Percentiles rank a stretch among this genome's conserved stretches.
These are phyloP conservation scores for Pediacus dermestoides DNA, from an alignment of 2,888 invertebrate species.

Conservation along the genomic window DNA sequence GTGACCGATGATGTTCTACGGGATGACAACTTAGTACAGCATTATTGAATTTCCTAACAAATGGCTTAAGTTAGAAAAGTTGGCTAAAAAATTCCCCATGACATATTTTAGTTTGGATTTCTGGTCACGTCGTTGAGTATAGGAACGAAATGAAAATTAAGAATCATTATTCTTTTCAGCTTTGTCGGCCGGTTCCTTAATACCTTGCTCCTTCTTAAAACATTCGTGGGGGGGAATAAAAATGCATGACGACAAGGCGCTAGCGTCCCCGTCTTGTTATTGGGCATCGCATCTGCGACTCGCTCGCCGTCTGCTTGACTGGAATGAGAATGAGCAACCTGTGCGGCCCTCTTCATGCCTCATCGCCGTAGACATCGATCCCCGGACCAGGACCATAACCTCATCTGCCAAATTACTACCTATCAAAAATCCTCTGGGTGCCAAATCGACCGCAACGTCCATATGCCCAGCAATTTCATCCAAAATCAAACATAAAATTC, in stretches of 20 bases:
- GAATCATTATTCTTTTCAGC: slow-evolving; percentile 54
- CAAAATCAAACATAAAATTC: too few species aligned
- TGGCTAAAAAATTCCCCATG: slow-evolving; percentile 45
- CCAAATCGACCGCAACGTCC: slow-evolving; percentile 10
- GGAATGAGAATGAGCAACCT: slow-evolving; percentile 46
- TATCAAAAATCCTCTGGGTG: slow-evolving; percentile 15
- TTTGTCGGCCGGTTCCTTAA: slow-evolving; percentile 50
- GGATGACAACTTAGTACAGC: slow-evolving; percentile 49
- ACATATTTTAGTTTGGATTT: slow-evolving; percentile 47
- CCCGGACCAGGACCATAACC: slow-evolving; percentile 15
- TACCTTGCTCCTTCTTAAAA: slow-evolving; percentile 48
- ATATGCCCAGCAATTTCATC: too few species aligned
- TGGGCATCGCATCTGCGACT: slow-evolving; percentile 46
- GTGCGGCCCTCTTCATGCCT: slow-evolving; percentile 32
- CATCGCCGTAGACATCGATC: slow-evolving; percentile 28
- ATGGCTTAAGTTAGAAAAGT: slow-evolving; percentile 47
- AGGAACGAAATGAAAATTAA: slow-evolving; percentile 53
- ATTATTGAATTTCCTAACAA: slow-evolving; percentile 52
- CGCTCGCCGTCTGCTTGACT: slow-evolving; percentile 41
- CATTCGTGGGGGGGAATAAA: slow-evolving; percentile 46
- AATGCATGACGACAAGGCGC: slow-evolving; percentile 48
- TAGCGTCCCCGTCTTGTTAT: slow-evolving; percentile 42
- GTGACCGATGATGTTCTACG: slow-evolving; percentile 49
- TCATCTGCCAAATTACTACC: slow-evolving; percentile 17
- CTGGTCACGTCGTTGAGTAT: slow-evolving; percentile 49